These are phyloP conservation scores for Ceratina japonica DNA, from an alignment of 1,140 invertebrate genomes.

Conservation along the genomic window DNA sequence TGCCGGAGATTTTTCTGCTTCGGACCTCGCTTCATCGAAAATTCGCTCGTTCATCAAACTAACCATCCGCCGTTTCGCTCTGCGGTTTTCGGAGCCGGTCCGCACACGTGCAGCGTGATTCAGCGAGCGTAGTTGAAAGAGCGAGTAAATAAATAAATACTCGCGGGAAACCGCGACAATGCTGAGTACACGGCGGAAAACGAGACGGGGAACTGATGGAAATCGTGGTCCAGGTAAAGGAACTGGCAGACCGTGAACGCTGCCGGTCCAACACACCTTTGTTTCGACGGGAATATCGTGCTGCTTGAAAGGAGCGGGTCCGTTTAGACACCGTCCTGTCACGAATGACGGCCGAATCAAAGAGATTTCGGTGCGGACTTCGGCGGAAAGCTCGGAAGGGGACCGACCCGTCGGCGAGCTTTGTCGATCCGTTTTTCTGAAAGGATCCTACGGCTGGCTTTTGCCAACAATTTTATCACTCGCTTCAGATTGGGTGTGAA, in stretches of 20 bases:
- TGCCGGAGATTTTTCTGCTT: too few relatives aligned
- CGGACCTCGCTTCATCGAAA: not conserved
- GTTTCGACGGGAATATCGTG: slow-evolving; percentile 7
- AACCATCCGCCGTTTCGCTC: not conserved
- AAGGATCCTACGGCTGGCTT: not conserved
- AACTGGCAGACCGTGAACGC: slow-evolving; percentile 41
- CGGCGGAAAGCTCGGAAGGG: slow-evolving; percentile 9
- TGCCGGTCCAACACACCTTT: slow-evolving; percentile 14
- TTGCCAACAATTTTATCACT: slow-evolving; percentile 2
- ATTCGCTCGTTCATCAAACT: not conserved
- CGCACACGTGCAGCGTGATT: not conserved
- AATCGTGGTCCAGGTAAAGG: slow-evolving; percentile 35
- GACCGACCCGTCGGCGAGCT: not conserved
- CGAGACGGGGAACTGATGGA: slow-evolving; percentile 36
- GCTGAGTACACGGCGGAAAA: slow-evolving; percentile 27
- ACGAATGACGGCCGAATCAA: slow-evolving; percentile 16
- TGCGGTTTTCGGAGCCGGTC: too few relatives aligned
- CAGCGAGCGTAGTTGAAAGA: not conserved
- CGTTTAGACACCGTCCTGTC: slow-evolving; percentile 14
- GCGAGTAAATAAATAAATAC: slow-evolving; percentile 52
- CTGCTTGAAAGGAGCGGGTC: not conserved
- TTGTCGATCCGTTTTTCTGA: slow-evolving; percentile 16
- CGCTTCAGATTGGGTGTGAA: not conserved
- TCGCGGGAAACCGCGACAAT: slow-evolving; percentile 16
- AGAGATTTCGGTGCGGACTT: slow-evolving; percentile 28